These are phyloP conservation scores for Otus sunia DNA, from an alignment of 2,113 vertebrate species.

Conservation along the genomic window DNA sequence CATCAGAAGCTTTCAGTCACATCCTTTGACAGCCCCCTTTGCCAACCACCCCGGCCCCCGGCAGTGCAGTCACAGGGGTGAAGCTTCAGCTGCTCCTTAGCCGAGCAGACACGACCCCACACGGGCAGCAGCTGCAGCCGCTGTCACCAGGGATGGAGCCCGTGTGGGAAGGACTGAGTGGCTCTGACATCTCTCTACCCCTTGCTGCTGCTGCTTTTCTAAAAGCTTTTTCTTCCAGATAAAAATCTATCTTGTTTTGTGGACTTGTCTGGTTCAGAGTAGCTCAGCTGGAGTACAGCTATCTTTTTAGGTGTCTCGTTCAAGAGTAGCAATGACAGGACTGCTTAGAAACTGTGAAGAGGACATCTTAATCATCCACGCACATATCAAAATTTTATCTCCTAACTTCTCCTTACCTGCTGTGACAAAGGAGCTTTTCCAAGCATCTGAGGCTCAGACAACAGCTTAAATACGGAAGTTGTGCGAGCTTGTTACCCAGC, in stretches of 20 bases:
- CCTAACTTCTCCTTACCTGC: not conserved
- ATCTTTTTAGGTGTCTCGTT: accelerated
- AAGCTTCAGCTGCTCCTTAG: not conserved
- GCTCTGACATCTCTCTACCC: not conserved
- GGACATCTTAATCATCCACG: not conserved
- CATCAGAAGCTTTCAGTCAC: not conserved
- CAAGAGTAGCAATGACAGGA: accelerated
- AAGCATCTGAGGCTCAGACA: not conserved
- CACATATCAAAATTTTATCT: not conserved
- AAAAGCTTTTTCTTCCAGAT: not conserved
- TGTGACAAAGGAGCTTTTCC: not conserved
- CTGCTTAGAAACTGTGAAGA: not conserved
- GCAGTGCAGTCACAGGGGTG: not conserved
- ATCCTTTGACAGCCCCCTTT: not conserved
- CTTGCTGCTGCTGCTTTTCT: not conserved
- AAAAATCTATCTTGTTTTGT: not conserved
- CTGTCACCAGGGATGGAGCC: not conserved
- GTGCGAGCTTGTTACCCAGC: not conserved
- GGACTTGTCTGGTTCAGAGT: not conserved
- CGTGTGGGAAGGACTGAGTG: accelerated
- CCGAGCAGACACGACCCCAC: not conserved
- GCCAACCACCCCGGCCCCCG: not conserved
- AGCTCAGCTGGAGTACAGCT: not conserved
- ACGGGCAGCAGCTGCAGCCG: not conserved
- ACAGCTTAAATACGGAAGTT: not conserved